These are phyloP conservation scores for Idaea straminata DNA, from an alignment of 2,888 invertebrate species.

Conservation along the genomic window DNA sequence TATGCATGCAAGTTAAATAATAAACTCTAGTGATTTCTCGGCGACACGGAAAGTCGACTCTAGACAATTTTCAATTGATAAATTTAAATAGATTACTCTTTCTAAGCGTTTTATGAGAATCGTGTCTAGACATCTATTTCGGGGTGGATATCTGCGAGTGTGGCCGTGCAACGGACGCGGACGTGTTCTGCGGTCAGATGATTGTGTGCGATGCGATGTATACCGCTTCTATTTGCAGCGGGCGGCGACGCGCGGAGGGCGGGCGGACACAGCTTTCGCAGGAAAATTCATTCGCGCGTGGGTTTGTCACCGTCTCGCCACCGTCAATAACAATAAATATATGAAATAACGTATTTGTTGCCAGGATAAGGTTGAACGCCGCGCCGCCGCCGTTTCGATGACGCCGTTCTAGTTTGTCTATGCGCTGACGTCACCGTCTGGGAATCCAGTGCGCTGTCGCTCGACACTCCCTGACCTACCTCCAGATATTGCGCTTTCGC, in stretches of 20 bases:
- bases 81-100: constrained; percentile 24
- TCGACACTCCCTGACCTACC: constrained; percentile 74
- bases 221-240: constrained; percentile 52
- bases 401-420: constrained; percentile 77
- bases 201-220: constrained; percentile 14
- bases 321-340: constrained; percentile 76
- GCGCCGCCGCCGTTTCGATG: constrained; percentile 36
- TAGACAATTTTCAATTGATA: constrained; percentile 14
- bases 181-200: constrained; percentile 25
- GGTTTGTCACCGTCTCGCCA: constrained; percentile 76
- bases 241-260: constrained; percentile 38
- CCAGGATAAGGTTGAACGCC: constrained; percentile 54
- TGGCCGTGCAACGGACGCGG: constrained; percentile 29
- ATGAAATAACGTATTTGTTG: constrained; percentile 71
- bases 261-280: constrained; percentile 47
- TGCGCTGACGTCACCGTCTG: constrained; percentile 75
- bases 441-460: constrained; percentile 67
- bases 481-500: constrained; percentile 52
- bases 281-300: constrained; percentile 65
- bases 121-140: constrained; percentile 31
- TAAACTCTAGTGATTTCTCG: background rate
- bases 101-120: constrained; percentile 23
- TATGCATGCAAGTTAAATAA: background rate
- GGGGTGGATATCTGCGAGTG: constrained; percentile 26
- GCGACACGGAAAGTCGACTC: constrained; percentile 2